Evolutionary conservation across 2,888 invertebrate species (phyloP).

Genomic region (Cephus spinipes): DNA sequence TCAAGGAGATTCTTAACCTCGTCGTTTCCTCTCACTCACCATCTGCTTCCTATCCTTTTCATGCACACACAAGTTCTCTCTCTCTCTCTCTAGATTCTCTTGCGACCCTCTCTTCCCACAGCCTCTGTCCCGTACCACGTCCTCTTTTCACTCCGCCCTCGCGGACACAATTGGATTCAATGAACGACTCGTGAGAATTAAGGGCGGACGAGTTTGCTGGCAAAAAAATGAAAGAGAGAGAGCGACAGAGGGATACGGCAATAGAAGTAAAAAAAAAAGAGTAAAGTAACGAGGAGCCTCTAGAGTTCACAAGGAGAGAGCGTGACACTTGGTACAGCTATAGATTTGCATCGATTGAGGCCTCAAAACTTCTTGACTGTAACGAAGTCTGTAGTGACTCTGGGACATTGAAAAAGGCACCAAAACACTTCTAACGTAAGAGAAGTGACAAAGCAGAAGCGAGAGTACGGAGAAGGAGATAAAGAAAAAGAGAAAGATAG

Average conservation of each 20-base stretch:
- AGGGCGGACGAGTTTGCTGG: slow-evolving; percentile 10
- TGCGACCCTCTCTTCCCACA: not conserved
- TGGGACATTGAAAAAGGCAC: slow-evolving; percentile 22
- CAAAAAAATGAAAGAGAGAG: not conserved
- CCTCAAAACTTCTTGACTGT: not conserved
- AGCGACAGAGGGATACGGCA: not conserved
- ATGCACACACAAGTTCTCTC: slow-evolving; percentile 13
- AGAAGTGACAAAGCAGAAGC: not conserved
- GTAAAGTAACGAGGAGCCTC: not conserved
- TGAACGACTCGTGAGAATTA: slow-evolving; percentile 13
- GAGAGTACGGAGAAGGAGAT: not conserved
- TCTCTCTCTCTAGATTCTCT: slow-evolving; percentile 25
- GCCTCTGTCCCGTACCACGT: not conserved
- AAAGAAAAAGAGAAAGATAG: not conserved
- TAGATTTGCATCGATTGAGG: not conserved
- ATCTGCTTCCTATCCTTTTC: not conserved
- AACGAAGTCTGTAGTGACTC: not conserved
- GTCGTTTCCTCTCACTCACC: slow-evolving; percentile 1
- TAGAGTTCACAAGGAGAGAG: not conserved
- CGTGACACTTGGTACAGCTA: not conserved
- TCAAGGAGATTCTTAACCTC: slow-evolving; percentile 18
- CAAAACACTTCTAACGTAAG: not conserved
- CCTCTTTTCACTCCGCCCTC: not conserved
- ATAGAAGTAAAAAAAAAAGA: not conserved
- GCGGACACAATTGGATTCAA: slow-evolving; percentile 6